A percentile compares a stretch with the other conserved stretches of the same genome.
These are phyloP conservation scores for Eumeta japonica DNA, from an alignment of 1,140 invertebrate species.

Conservation along the genomic window DNA sequence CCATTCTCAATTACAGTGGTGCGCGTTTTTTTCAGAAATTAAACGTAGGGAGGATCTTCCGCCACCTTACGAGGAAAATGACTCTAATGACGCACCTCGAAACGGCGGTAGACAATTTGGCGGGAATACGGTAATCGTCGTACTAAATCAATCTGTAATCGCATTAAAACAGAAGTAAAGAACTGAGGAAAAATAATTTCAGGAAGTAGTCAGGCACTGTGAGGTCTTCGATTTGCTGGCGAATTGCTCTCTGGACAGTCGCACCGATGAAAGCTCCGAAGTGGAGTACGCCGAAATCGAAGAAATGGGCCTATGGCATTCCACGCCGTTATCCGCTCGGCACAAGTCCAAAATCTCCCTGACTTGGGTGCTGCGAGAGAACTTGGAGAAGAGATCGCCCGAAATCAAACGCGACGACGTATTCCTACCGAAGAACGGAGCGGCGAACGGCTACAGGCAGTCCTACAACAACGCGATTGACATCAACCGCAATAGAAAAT, in stretches of 20 bases:
- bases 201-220: slow-evolving; percentile 20
- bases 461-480: not conserved
- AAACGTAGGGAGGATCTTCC: slow-evolving; percentile 31
- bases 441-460: slow-evolving; percentile 14
- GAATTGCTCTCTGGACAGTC: slow-evolving; percentile 31
- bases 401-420: slow-evolving; percentile 18
- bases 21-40: slow-evolving; percentile 24
- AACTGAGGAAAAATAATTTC: slow-evolving; percentile 5
- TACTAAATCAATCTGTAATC: not conserved
- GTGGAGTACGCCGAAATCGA: slow-evolving; percentile 40
- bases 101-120: not conserved
- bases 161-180: not conserved
- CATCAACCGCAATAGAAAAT: slow-evolving; percentile 18
- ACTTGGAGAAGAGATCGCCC: slow-evolving; percentile 46
- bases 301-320: slow-evolving; percentile 53
- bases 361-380: slow-evolving; percentile 67
- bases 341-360: slow-evolving; percentile 68
- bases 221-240: slow-evolving; percentile 41
- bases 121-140: not conserved
- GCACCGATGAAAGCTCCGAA: slow-evolving; percentile 22
- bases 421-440: slow-evolving; percentile 16
- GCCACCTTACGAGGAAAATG: slow-evolving; percentile 36
- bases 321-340: slow-evolving; percentile 40
- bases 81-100: too few relatives aligned
- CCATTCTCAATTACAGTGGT: slow-evolving; percentile 13